Evolutionary conservation across 2,113 vertebrate genomes (phyloP).

Genomic region (Phoenicopterus ruber): DNA sequence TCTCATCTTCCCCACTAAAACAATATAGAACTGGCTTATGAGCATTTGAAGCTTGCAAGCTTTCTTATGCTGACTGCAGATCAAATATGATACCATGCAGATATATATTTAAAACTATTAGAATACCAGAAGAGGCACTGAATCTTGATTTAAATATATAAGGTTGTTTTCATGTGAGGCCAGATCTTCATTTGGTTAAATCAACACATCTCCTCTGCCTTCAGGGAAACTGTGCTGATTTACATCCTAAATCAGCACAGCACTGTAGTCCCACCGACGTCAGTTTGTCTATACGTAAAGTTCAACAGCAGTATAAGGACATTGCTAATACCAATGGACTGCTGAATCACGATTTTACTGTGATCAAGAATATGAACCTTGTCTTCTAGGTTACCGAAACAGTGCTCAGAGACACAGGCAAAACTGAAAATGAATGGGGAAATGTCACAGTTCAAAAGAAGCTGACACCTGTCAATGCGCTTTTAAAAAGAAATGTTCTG

Average conservation of each 20-base stretch:
- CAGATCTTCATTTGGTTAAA: background rate
- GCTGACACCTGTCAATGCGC: background rate
- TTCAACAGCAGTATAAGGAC: background rate
- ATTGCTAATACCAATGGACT: background rate
- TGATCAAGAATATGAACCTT: background rate
- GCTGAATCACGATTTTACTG: background rate
- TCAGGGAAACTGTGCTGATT: background rate
- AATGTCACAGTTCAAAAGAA: background rate
- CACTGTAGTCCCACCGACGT: background rate
- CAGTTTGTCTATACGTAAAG: background rate
- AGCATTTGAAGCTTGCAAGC: background rate
- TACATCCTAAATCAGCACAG: background rate
- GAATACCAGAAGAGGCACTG: background rate
- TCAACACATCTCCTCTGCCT: background rate
- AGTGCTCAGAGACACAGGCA: background rate
- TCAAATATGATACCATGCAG: background rate
- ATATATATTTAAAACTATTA: background rate
- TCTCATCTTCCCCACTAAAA: background rate
- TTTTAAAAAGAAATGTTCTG: background rate
- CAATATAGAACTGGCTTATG: background rate
- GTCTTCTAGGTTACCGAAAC: background rate
- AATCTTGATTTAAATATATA: background rate
- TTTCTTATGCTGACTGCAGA: accelerated
- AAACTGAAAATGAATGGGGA: background rate
- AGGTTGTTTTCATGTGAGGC: background rate